Conservation (phyloP, 2,113 vertebrate species). For the Apodemus sylvaticus region DNA sequence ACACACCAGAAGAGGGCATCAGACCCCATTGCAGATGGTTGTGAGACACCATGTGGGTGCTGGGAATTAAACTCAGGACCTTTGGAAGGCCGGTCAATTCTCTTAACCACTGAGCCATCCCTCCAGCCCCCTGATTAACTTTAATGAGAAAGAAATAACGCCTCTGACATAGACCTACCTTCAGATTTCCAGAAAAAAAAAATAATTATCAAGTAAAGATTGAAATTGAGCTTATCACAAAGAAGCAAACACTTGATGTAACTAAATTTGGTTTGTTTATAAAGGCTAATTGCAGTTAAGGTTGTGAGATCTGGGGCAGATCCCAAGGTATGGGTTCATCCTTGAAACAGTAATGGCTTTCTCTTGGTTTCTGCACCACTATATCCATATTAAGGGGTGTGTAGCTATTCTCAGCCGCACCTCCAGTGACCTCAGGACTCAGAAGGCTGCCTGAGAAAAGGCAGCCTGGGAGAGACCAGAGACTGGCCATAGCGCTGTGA, state of each 20-base stretch:
- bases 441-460: background rate
- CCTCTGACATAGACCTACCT: background rate
- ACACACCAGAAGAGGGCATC: too few relatives aligned
- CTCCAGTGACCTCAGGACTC: background rate
- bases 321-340: background rate
- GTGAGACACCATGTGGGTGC: too few relatives aligned
- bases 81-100: too few relatives aligned
- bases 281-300: background rate
- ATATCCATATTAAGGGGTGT: background rate
- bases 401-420: background rate
- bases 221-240: background rate
- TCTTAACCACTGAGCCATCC: too few relatives aligned
- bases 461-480: background rate
- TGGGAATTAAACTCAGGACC: too few relatives aligned
- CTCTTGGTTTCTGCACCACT: background rate
- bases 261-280: background rate
- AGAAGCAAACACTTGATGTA: background rate
- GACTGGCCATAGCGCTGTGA: background rate
- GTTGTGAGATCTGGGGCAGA: background rate
- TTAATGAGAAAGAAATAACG: background rate
- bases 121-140: too few relatives aligned
- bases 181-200: background rate
- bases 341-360: background rate
- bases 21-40: too few relatives aligned
- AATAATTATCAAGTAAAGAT: background rate